phyloP scores from a whole-genome alignment of 1,140 invertebrate species.

The Apis florea region DNA sequence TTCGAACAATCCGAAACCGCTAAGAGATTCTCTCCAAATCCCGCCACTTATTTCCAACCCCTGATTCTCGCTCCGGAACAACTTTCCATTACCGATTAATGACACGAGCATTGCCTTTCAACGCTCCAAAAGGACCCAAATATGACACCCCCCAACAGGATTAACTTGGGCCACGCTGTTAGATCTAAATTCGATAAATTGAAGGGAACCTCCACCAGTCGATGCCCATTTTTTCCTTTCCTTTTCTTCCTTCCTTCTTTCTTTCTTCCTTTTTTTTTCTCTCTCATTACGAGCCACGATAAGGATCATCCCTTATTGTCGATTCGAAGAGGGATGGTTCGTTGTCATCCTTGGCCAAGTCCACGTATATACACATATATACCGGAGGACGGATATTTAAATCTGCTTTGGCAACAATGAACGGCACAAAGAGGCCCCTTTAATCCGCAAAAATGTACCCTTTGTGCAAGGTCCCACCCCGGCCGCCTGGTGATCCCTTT shows the following conservation, averaged over 20 bases:
- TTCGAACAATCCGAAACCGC: too few species aligned
- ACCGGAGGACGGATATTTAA: slow-evolving; percentile 32
- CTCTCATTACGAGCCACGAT: slow-evolving; percentile 49
- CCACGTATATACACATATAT: background rate
- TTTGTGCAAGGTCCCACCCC: slow-evolving; percentile 30
- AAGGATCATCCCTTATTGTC: slow-evolving; percentile 51
- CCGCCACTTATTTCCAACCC: too few species aligned
- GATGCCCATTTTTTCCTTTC: slow-evolving; percentile 4
- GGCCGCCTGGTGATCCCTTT: slow-evolving; percentile 53
- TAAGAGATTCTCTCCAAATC: too few species aligned
- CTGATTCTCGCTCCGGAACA: background rate
- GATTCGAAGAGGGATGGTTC: background rate
- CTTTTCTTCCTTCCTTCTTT: slow-evolving; percentile 12
- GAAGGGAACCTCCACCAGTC: background rate
- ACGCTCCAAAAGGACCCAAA: background rate
- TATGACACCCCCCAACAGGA: background rate
- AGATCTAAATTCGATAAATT: slow-evolving; percentile 41
- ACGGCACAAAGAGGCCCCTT: slow-evolving; percentile 37
- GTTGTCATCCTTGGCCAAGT: background rate
- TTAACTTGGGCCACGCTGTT: background rate
- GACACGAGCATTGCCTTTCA: background rate
- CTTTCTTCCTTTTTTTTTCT: slow-evolving; percentile 6
- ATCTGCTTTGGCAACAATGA: slow-evolving; percentile 59
- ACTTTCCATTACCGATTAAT: background rate
- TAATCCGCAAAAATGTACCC: slow-evolving; percentile 65